Evolutionary conservation across 2,888 invertebrate genomes (phyloP).

Genomic region (Eulithis testata): DNA sequence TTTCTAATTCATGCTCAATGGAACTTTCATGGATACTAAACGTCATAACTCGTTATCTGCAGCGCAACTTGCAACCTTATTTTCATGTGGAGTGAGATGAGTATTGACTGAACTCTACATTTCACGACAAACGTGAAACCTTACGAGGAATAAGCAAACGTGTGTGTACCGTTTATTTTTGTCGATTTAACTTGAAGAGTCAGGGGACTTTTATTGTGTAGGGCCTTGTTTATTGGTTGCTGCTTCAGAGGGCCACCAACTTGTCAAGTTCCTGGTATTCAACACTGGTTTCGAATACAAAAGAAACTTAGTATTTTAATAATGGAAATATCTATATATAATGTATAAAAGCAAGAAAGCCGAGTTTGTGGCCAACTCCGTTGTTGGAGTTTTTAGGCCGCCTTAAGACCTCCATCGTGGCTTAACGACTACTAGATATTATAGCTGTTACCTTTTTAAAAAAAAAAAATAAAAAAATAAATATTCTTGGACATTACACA

Average conservation of each 20-base stretch:
- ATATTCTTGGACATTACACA: too few species aligned
- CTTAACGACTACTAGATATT: too few species aligned
- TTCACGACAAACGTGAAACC: slow-evolving; percentile 24
- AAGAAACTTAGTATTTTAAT: too few species aligned
- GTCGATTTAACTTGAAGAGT: slow-evolving; percentile 22
- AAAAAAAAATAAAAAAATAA: too few species aligned
- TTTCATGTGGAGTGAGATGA: not conserved
- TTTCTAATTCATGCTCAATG: slow-evolving; percentile 42
- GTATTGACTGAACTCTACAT: not conserved
- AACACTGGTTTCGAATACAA: too few species aligned
- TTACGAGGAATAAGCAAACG: slow-evolving; percentile 21
- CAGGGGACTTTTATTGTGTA: slow-evolving; percentile 5
- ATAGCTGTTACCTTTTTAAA: too few species aligned
- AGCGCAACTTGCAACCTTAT: slow-evolving; percentile 21
- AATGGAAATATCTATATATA: too few species aligned
- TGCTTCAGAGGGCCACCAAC: slow-evolving; percentile 6
- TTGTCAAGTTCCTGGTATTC: not conserved
- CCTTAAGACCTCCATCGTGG: too few species aligned
- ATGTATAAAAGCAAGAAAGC: too few species aligned
- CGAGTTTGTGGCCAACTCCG: too few species aligned
- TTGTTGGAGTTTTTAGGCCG: too few species aligned
- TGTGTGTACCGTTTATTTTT: slow-evolving; percentile 21
- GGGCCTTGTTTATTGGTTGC: slow-evolving; percentile 2
- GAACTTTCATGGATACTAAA: slow-evolving; percentile 14
- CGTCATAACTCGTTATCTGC: slow-evolving; percentile 14